phyloP scores from a whole-genome alignment of 2,113 vertebrate genomes.

The Micronycteris hirsuta region DNA sequence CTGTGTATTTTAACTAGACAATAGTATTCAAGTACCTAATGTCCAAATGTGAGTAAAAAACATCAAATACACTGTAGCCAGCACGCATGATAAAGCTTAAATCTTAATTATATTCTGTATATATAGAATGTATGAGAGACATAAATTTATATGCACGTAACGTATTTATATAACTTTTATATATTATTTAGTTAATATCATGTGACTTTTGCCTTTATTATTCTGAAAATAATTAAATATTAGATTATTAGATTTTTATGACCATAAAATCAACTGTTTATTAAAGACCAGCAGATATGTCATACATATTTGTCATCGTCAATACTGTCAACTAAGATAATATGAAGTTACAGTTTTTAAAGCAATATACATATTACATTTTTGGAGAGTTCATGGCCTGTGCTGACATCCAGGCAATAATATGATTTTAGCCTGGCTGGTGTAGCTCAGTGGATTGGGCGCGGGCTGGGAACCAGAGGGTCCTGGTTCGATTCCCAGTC shows the following conservation, averaged over 20 bases:
- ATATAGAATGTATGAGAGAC: background rate
- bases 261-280: background rate
- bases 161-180: no score
- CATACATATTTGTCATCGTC: background rate
- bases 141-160: no score
- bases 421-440: no score
- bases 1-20: background rate
- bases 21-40: background rate
- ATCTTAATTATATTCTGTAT: background rate
- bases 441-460: no score
- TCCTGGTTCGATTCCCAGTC: no score
- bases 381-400: background rate
- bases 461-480: no score
- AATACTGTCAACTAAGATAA: background rate
- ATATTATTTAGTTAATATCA: background rate
- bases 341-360: background rate
- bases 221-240: background rate
- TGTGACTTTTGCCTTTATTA: background rate
- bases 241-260: background rate
- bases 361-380: background rate
- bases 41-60: background rate
- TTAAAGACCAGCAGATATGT: background rate
- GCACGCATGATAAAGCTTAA: background rate
- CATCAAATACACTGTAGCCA: background rate
- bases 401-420: background rate